phyloP scores from a whole-genome alignment of 2,113 vertebrate species.

The Ictidomys tridecemlineatus region DNA sequence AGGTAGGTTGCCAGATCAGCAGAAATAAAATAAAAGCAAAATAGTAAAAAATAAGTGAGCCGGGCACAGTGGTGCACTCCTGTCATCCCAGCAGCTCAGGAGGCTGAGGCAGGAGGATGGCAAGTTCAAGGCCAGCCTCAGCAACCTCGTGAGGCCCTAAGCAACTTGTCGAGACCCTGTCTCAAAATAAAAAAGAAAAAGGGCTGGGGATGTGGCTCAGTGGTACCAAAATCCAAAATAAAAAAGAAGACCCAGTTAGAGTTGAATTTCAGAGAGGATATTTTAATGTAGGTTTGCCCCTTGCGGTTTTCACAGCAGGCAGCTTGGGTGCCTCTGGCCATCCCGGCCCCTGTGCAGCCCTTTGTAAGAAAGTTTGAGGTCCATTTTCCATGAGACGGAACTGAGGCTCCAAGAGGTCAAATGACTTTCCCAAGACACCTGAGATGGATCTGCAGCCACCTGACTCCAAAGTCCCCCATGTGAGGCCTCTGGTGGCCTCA shows the following conservation, averaged over 20 bases:
- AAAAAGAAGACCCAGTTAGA: not conserved
- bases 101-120: too few relatives aligned
- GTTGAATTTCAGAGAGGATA: not conserved
- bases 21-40: not conserved
- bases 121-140: too few relatives aligned
- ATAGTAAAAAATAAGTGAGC: too few relatives aligned
- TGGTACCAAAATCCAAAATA: too few relatives aligned
- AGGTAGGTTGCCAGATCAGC: not conserved
- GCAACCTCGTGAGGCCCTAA: too few relatives aligned
- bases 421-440: not conserved
- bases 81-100: too few relatives aligned
- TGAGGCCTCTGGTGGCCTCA: not conserved
- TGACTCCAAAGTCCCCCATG: not conserved
- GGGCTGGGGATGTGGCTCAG: too few relatives aligned
- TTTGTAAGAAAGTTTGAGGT: not conserved
- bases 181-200: too few relatives aligned
- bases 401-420: not conserved
- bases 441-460: not conserved
- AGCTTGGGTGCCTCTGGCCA: too few relatives aligned
- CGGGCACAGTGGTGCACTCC: too few relatives aligned
- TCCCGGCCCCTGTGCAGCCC: not conserved
- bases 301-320: not conserved
- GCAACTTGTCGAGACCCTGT: too few relatives aligned
- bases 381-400: not conserved
- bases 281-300: not conserved